Base-by-base conservation (phyloP, 2,888 invertebrate genomes). In the Cheilosia urbana region DNA sequence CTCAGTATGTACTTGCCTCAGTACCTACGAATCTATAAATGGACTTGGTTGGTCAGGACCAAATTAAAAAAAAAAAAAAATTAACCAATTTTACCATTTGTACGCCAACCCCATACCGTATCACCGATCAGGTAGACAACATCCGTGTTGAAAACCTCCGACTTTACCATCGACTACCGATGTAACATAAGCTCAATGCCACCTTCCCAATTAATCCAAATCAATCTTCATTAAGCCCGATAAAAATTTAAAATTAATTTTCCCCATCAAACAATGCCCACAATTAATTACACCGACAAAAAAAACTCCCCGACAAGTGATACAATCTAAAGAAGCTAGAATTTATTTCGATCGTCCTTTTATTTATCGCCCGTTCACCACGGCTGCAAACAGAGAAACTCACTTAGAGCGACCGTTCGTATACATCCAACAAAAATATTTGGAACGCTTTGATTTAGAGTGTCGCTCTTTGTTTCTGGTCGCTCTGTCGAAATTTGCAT, bases 401-500 rank as follows among this genome's bases (percentile, higher is more conserved):
- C 71, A 71, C 58, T 51, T 42, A 30, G 19, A 4, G 21, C 1
- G 13, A 21, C 7, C 17, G 7, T n/a, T 2, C 11, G 51, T 60
- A 60, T 60, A 60, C 11, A 34, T 51, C 51, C 51, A 30, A 30
- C 7, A 30, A 9, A 30, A 30, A 30, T 37, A 37, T 37, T 13
- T 40, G 19, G 17, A n/a, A 4, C 45, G 51, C 30, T 72, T 60
- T 76, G 76, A 80, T 80, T 80, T 76, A 80, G 60, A 42, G 63
- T 42, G 62, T 37, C 47, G 55, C 37, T 47, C 15, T 15, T 37
- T 58, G 63, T 62, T 79, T 53, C 55, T 37, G 27, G 69, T 71
- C 58, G 57, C 4, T 37, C 71, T 78, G 85, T 81, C 85, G 68
- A 85, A 77, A 85, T 85, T 85, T 76, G 81, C 85, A 85, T 85